Conservation (phyloP, 2,888 invertebrate genomes). For the Xestia sexstrigata region DNA sequence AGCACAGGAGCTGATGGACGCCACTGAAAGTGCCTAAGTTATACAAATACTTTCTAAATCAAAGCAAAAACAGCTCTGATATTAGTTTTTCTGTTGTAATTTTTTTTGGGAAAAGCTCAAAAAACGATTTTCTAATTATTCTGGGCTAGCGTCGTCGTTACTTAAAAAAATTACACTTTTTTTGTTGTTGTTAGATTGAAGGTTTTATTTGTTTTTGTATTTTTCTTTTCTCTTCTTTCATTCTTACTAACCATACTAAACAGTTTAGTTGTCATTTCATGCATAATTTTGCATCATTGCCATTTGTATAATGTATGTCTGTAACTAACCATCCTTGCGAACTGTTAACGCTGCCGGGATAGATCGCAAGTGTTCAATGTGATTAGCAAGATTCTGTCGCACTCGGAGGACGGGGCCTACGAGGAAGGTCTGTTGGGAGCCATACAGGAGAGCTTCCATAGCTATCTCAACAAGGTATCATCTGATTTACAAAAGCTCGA, state of each 20-base stretch:
- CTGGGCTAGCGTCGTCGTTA: background rate
- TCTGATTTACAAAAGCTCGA: background rate
- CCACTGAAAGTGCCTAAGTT: too few species aligned
- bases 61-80: background rate
- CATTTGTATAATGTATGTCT: background rate
- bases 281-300: background rate
- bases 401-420: constrained; percentile 95
- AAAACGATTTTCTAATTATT: background rate
- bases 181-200: background rate
- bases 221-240: background rate
- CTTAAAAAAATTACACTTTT: background rate
- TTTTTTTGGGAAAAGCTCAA: background rate
- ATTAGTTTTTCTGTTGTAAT: background rate
- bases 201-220: background rate
- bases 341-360: constrained; percentile 81
- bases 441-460: constrained; percentile 84
- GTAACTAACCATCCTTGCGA: constrained; percentile 42
- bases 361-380: constrained; percentile 98
- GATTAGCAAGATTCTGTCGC: constrained; percentile 98
- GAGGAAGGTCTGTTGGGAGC: constrained; percentile 83
- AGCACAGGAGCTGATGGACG: too few species aligned
- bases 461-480: constrained; percentile 78
- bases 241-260: background rate
- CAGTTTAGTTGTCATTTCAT: background rate
- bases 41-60: background rate